Percentiles rank a stretch among this genome's conserved stretches.
These are phyloP conservation scores for Zaprionus bogoriensis DNA, from an alignment of 2,888 invertebrate genomes.

Conservation along the genomic window DNA sequence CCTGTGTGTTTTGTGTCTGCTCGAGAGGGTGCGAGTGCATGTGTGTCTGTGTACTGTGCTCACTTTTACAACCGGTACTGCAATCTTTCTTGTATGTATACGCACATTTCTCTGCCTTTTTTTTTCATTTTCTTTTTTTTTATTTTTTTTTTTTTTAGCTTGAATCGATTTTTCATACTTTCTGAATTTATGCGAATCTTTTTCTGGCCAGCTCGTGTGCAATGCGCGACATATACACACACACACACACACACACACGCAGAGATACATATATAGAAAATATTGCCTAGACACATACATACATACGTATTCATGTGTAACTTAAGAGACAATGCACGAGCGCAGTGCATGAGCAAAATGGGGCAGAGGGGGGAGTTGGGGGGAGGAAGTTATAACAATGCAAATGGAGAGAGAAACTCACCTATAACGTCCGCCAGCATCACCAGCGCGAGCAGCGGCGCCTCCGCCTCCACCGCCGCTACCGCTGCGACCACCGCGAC, in stretches of 20 bases:
- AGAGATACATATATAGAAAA: neutral
- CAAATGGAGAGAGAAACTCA: conserved; percentile 51
- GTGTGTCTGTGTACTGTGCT: conserved; percentile 25
- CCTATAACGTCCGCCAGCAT: conserved; percentile 80
- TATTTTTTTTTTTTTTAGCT: conserved; percentile 24
- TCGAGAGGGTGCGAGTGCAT: neutral
- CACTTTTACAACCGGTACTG: conserved; percentile 49
- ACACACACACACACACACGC: conserved; percentile 17
- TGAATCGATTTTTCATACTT: conserved; percentile 67
- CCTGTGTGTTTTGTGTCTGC: neutral
- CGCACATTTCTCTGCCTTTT: conserved; percentile 32
- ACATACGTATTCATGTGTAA: neutral
- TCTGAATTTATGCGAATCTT: conserved; percentile 2
- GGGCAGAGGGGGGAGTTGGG: neutral
- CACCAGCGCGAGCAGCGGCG: conserved; percentile 73
- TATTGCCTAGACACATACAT: conserved; percentile 2
- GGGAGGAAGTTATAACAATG: neutral
- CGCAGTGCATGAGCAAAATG: neutral
- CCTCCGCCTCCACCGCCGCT: conserved; percentile 80
- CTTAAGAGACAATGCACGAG: conserved; percentile 6
- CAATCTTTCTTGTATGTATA: conserved; percentile 53
- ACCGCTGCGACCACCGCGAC: conserved; percentile 84
- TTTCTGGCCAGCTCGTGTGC: conserved; percentile 36
- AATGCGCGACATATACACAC: conserved; percentile 27
- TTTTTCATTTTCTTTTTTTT: neutral